Conservation (phyloP, 2,797 vertebrate species). For the Choloepus didactylus region DNA sequence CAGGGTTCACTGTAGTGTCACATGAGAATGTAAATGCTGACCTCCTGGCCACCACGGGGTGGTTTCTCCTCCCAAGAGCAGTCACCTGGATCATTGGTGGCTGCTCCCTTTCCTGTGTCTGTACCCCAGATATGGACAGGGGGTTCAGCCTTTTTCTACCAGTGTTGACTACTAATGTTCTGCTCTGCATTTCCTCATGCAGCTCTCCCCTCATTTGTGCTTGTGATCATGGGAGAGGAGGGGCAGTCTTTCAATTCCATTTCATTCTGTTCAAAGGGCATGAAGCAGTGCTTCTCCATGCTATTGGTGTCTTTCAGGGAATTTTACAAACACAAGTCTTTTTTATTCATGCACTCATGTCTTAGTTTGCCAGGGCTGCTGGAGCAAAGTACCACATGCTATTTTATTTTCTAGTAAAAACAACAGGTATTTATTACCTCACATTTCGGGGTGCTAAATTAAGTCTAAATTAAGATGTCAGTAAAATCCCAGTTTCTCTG, state of each 20-base stretch:
- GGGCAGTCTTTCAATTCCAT: neutral
- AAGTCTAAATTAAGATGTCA: too few species aligned
- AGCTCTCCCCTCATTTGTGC: too few species aligned
- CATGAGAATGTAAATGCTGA: neutral
- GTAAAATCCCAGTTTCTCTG: too few species aligned
- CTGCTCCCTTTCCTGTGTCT: neutral
- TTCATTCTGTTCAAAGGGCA: neutral
- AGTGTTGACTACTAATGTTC: too few species aligned
- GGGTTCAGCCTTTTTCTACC: too few species aligned
- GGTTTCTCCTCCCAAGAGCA: neutral
- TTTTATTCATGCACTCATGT: neutral
- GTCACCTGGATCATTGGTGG: neutral
- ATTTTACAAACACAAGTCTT: neutral
- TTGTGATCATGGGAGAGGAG: neutral
- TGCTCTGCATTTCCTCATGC: fast-evolving
- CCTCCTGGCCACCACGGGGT: neutral
- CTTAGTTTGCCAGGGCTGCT: too few species aligned
- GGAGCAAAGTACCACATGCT: too few species aligned
- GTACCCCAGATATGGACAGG: neutral
- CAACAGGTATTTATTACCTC: too few species aligned
- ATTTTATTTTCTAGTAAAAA: too few species aligned
- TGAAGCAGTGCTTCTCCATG: neutral
- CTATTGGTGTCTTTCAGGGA: neutral
- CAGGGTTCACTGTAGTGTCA: neutral
- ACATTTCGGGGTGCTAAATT: too few species aligned